phyloP scores from a whole-genome alignment of 2,113 vertebrate genomes.

The Hassar affinis region DNA sequence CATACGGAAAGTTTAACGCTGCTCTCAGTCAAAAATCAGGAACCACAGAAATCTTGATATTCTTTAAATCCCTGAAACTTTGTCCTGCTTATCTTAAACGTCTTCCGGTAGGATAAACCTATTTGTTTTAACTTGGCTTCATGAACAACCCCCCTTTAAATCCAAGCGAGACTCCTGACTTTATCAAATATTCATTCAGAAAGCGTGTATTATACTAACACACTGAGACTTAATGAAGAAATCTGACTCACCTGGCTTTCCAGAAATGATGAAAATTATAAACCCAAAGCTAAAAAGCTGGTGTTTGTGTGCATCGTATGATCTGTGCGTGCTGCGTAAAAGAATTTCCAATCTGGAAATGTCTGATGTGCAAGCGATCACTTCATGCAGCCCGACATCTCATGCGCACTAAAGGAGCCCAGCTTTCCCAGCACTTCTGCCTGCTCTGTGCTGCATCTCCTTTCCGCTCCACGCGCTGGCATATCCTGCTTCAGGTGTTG shows the following conservation, averaged over 20 bases:
- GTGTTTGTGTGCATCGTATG: neutral
- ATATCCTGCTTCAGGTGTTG: conserved; percentile 10
- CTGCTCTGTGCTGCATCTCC: conserved; percentile 3
- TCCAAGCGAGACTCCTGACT: neutral
- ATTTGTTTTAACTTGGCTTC: neutral
- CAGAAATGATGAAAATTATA: conserved; percentile 28
- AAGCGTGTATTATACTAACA: neutral
- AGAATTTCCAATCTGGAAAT: neutral
- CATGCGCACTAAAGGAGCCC: conserved; percentile 3
- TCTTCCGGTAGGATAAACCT: conserved; percentile 43
- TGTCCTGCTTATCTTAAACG: conserved; percentile 3
- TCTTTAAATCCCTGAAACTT: conserved; percentile 11
- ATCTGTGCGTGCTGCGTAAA: conserved; percentile 7
- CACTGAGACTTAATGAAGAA: neutral
- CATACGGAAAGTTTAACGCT: conserved; percentile 13
- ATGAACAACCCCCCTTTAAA: neutral
- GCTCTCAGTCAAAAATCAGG: neutral
- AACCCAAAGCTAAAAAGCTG: conserved; percentile 42
- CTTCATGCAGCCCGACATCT: neutral
- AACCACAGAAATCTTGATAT: neutral
- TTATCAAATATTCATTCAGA: conserved; percentile 1
- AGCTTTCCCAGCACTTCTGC: conserved; percentile 20
- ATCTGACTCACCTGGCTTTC: conserved; percentile 2
- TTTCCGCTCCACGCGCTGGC: neutral
- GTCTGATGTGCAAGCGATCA: neutral